Evolutionary conservation across 2,888 invertebrate genomes (phyloP), one percentile per base, ranked within the genome.

Genomic region (Plagiodera versicolora): DNA sequence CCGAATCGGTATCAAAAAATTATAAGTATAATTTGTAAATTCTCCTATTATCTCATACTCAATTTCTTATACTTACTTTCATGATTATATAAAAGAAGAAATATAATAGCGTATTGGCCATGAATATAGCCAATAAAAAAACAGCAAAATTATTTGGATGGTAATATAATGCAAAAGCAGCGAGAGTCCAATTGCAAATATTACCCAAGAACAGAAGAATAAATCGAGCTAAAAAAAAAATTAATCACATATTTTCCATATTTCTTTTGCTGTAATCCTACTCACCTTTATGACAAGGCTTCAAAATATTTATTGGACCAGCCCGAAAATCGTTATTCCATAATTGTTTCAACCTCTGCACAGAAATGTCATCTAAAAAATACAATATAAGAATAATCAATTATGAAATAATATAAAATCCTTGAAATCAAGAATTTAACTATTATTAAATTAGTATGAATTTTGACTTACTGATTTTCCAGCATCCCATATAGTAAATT

Each of bases 21-120:
- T n/a, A n/a, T n/a, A n/a, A n/a, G n/a, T n/a, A n/a, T n/a, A n/a
- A n/a, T n/a, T n/a, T n/a, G n/a, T n/a, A n/a, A n/a, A n/a, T n/a
- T n/a, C n/a, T n/a, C n/a, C n/a, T n/a, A n/a, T n/a, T n/a, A n/a
- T n/a, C n/a, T n/a, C n/a, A n/a, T 44, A 10, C 18, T 45, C 24
- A 55, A 51, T 28, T 17, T 30, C 70, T 32, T 3, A 49, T 49
- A 47, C 74, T 73, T 80, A 89, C 89, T 85, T 95, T 95, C 91
- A 94, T 92, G 4, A 86, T 77, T 47, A 94, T 87, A 78, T 95
- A 95, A 79, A 92, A 93, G 57, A 86, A 78, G 11, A 88, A 87
- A 79, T 95, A 94, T 5, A 94, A 81, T 61, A 93, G 81, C 20
- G 94, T 86, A 80, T 95, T 95, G 2, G 88, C 86, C 85, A 95